Base-by-base conservation (phyloP, 2,888 invertebrate species). In the Macaria liturata region DNA sequence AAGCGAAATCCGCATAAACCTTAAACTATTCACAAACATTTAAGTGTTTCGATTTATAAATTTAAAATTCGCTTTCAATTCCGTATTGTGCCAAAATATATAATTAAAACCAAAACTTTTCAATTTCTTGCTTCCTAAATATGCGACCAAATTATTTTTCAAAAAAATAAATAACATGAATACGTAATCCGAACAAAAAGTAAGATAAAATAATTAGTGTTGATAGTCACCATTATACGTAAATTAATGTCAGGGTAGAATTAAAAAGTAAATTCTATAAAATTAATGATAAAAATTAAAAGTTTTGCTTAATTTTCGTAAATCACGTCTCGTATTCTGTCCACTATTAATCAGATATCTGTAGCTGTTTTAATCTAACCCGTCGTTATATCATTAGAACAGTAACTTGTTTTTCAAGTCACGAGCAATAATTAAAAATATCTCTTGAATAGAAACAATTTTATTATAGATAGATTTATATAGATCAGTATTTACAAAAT, bases 181-280 rank as follows among this genome's bases (percentile, higher is more conserved):
- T 88, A 88, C 85, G 86, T 88, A 86, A 88, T 72, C 78, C 72
- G 82, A 87, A 81, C 86, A 89, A 88, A 81, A 81, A 81, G 83
- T 87, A 86, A 84, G 72, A 78, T 69, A 66, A 84, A 81, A 20
- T 20, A 20, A 74, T 84, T 90, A 91, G 88, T 84, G 79, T 88
- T 88, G 78, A 86, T 91, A 91, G 88, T 89, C 95, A 95, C 95
- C 95, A 94, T 95, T 94, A 95, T 96, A 95, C 96, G 95, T 96
- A 96, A 96, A 95, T 95, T 95, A 94, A 94, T 95, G 95, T 95
- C 95, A 96, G 96, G 96, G 95, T 96, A 91, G 90, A 89, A 75
- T 84, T 82, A 88, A 88, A 80, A 63, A 71, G 66, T 79, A 53
- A 60, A 79, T 85, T 83, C 80, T 78, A 83, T 62, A 78, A 80